Conservation (phyloP, 2,888 invertebrate genomes). For the Pseudococcus longispinus region DNA sequence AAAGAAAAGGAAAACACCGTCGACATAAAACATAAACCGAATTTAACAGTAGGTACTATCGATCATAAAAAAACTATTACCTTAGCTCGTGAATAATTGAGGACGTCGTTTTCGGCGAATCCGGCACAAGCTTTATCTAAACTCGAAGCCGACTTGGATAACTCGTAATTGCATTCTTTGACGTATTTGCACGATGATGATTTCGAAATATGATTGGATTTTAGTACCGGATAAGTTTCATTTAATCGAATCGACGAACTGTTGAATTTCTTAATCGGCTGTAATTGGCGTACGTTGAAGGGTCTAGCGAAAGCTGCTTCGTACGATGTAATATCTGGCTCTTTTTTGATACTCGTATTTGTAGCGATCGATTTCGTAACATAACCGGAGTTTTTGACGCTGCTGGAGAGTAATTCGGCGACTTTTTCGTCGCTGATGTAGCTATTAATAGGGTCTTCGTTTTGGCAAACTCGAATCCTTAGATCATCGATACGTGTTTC, state of each 20-base stretch:
- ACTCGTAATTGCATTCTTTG: constrained; percentile 28
- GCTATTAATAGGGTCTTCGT: constrained; percentile 41
- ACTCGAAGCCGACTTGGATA: constrained; percentile 49
- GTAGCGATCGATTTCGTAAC: background rate
- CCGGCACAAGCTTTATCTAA: constrained; percentile 35
- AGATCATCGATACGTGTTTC: constrained; percentile 52
- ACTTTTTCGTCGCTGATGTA: constrained; percentile 53
- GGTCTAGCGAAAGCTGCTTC: constrained; percentile 3
- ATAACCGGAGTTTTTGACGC: background rate
- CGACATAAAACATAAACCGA: background rate
- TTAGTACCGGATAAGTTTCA: constrained; percentile 38
- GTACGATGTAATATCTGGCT: background rate
- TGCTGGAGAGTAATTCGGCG: constrained; percentile 42
- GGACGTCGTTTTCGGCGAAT: constrained; percentile 40
- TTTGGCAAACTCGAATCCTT: constrained; percentile 42
- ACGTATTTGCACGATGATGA: constrained; percentile 41
- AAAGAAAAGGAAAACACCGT: background rate
- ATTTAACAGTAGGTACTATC: background rate
- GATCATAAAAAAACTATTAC: constrained; percentile 21
- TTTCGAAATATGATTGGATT: background rate
- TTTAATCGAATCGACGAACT: background rate
- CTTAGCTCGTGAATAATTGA: constrained; percentile 49
- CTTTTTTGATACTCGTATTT: background rate
- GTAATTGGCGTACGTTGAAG: background rate
- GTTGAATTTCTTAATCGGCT: constrained; percentile 45